phyloP scores from a whole-genome alignment of 2,888 invertebrate species.

The Dasypolia templi region DNA sequence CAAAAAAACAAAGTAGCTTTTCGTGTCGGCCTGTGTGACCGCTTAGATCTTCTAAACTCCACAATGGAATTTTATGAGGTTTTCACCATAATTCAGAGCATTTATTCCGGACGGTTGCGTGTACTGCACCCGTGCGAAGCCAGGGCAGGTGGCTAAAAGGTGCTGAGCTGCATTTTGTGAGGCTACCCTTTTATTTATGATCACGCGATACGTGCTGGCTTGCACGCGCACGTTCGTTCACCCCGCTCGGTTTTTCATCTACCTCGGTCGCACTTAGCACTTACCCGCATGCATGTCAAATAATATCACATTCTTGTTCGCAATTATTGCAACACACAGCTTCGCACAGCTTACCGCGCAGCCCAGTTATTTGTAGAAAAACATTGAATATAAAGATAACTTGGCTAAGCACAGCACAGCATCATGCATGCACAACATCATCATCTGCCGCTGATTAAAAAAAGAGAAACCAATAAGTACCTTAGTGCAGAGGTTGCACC shows the following conservation, averaged over 20 bases:
- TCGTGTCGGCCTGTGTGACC: no score
- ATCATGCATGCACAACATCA: no score
- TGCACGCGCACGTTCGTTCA: no score
- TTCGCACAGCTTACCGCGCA: constrained; percentile 19
- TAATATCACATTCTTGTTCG: constrained; percentile 1
- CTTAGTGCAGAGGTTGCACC: constrained; percentile 89
- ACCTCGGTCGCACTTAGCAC: not conserved
- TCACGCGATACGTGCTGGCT: not conserved
- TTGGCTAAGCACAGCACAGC: not conserved
- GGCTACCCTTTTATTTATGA: no score
- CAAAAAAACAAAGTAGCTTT: not conserved
- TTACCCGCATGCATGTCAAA: not conserved
- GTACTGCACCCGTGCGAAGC: not conserved
- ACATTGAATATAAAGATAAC: not conserved
- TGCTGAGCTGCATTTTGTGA: not conserved
- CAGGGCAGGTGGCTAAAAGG: not conserved
- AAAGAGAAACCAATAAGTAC: constrained; percentile 64
- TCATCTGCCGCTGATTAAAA: not conserved
- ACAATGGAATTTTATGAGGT: not conserved
- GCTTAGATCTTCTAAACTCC: not conserved
- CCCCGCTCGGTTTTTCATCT: not conserved
- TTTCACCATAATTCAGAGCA: not conserved
- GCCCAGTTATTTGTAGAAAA: constrained; percentile 1
- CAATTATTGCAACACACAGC: not conserved
- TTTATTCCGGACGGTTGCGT: not conserved